Evolutionary conservation across 2,888 invertebrate species (phyloP), one percentile per base, ranked within the genome.

Genomic region (Eupelmus urozonus): DNA sequence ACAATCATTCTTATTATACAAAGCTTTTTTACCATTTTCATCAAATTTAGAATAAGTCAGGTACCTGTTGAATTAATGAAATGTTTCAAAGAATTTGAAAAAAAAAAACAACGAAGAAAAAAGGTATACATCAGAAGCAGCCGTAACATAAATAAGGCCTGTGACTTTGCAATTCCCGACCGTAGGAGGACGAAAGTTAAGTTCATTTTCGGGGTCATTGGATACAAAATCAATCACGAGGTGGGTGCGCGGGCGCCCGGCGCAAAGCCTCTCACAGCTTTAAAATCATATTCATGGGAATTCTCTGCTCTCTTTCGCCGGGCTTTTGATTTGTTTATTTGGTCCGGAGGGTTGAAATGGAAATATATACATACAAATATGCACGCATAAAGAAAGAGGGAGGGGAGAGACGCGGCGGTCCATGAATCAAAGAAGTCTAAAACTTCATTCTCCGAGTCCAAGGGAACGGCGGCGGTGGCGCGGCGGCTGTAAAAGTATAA

Each of bases 171-270:
- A 55, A 69, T 11, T 34, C n/a, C n/a, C n/a, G n/a, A n/a, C n/a
- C n/a, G n/a, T n/a, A n/a, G 34, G 34, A 34, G 66, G 40, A 40
- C 25, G 59, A 13, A 20, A 34, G 69, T 40, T n/a, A 42, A 77
- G 70, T 66, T 72, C 71, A 77, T 77, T 77, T 77, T 77, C 71
- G 60, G 70, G 77, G 25, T 72, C 77, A 77, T 77, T 77, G 77
- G 51, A 51, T 40, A 27, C 42, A 11, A 42, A 71, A 72, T 77
- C 65, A 57, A 76, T 76, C 63, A 71, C 29, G 20, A 9, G 25
- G 23, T 23, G 13, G n/a, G n/a, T 7, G 9, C 45, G 2, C 45
- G 45, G 7, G 27, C 23, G 60, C 40, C 18, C 2, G 34, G 34
- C 34, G 27, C 59, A 1, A n/a, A n/a, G n/a, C 13, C 45, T 7